Conservation (phyloP, 2,888 invertebrate genomes). For the Eumacrocentrus americanus region DNA sequence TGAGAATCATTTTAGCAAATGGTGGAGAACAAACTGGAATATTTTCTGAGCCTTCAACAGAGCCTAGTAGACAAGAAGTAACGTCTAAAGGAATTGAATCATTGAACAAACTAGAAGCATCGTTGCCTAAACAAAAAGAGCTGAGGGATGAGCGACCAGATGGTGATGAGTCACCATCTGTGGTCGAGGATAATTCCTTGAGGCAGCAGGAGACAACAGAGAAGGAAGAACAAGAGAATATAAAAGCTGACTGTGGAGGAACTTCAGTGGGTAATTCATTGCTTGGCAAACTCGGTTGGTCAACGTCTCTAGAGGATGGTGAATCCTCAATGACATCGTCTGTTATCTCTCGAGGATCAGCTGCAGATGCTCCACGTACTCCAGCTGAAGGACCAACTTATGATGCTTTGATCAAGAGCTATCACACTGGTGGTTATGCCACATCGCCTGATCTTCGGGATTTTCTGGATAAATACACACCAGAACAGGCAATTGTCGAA, state of each 20-base stretch:
- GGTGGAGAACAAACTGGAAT: constrained; percentile 26
- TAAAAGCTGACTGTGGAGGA: constrained; percentile 36
- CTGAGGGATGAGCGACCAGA: constrained; percentile 5
- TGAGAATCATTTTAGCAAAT: constrained; percentile 69
- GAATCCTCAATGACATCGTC: constrained; percentile 64
- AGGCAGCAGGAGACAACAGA: constrained; percentile 30
- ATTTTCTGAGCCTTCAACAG: too few relatives aligned
- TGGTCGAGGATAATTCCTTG: constrained; percentile 17
- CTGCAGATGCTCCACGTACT: constrained; percentile 56
- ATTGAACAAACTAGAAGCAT: too few relatives aligned
- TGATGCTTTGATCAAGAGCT: constrained; percentile 68
- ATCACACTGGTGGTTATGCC: constrained; percentile 62
- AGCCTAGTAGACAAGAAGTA: neutral
- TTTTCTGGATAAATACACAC: constrained; percentile 59
- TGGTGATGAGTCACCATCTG: constrained; percentile 1
- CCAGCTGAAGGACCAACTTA: constrained; percentile 64
- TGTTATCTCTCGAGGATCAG: constrained; percentile 65
- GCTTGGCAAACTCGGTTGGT: constrained; percentile 70
- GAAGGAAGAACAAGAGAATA: constrained; percentile 30
- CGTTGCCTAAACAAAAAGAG: too few relatives aligned
- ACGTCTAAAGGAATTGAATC: too few relatives aligned
- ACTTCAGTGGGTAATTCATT: constrained; percentile 70
- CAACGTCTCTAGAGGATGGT: constrained; percentile 66
- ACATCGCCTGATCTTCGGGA: constrained; percentile 69
- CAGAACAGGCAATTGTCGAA: constrained; percentile 33